A percentile compares a stretch with the other conserved stretches of the same genome.
Evolutionary conservation across 2,113 vertebrate species (phyloP).

Genomic region (Diadophis punctatus): DNA sequence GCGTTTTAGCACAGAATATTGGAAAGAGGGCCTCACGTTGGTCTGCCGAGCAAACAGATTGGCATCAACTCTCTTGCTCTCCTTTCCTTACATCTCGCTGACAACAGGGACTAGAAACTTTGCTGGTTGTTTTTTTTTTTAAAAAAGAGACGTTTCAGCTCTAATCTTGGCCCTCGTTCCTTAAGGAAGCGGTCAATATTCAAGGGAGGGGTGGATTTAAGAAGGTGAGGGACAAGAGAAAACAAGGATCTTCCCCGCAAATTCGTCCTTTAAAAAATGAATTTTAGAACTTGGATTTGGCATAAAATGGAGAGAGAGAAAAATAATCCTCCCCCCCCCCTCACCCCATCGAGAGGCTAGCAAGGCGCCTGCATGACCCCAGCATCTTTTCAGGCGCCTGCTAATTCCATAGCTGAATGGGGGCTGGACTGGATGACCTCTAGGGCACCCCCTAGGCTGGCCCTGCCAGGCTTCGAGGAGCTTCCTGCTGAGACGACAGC

Average conservation of each 20-base stretch:
- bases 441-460: not conserved
- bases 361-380: not conserved
- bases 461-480: not conserved
- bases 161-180: not conserved
- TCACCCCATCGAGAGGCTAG: no score
- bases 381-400: not conserved
- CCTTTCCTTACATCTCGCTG: not conserved
- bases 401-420: not conserved
- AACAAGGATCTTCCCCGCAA: fast-evolving
- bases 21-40: no score
- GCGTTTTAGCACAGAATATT: no score
- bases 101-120: not conserved
- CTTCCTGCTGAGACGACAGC: not conserved
- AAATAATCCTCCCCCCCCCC: no score
- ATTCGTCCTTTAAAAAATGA: no score
- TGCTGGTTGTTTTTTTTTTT: not conserved
- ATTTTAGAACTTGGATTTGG: not conserved
- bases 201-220: not conserved
- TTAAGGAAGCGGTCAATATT: not conserved
- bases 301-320: not conserved
- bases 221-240: not conserved
- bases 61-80: no score
- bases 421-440: not conserved
- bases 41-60: no score
- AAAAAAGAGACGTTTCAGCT: not conserved